Evolutionary conservation across 1,140 invertebrate genomes (phyloP), one percentile per base, ranked within the genome.

Genomic region (Nasonia giraulti): DNA sequence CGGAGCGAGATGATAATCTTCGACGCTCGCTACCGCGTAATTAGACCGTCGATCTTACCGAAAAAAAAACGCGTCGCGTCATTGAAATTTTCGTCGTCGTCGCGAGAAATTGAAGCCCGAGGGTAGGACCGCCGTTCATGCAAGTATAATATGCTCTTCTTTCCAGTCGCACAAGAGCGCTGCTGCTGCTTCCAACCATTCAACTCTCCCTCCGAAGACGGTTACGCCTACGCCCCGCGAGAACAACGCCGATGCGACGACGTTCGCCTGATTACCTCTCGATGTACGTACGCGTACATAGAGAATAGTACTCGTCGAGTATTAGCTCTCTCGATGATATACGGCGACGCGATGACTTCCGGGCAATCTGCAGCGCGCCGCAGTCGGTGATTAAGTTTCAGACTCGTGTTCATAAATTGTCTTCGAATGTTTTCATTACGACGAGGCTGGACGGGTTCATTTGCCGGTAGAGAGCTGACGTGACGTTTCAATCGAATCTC

Each of bases 131-230:
- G 55, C 20, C 84, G 81, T 87, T 90, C 89, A 90, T 91, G 90
- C 88, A 91, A 91, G 90, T 91, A 89, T 91, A 91, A 91, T 91
- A 89, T 77, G 75, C 82, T 85, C 79, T 47, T 69, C 62, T 80
- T 68, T 71, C 62, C 77, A 40, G 37, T 37, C 68, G 62, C n/a
- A n/a, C 5, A 73, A 71, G 66, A 50, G 40, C 44, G 68, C 76
- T 27, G 80, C 85, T 73, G 69, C 47, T 62, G 50, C 68, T 82
- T 82, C 80, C 85, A 50, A 79, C 85, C 80, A 86, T 86, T 86
- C 85, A 83, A 86, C 82, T 86, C 82, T 86, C 80, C 77, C 33
- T 78, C 83, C 73, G 80, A 33, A 80, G 77, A 82, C 55, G 81
- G 77, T 82, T 82, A 86, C 85, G 85, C 82, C 81, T 82, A 82